Evolutionary conservation across 2,113 vertebrate genomes (phyloP).

Genomic region (Dissostichus mawsoni): DNA sequence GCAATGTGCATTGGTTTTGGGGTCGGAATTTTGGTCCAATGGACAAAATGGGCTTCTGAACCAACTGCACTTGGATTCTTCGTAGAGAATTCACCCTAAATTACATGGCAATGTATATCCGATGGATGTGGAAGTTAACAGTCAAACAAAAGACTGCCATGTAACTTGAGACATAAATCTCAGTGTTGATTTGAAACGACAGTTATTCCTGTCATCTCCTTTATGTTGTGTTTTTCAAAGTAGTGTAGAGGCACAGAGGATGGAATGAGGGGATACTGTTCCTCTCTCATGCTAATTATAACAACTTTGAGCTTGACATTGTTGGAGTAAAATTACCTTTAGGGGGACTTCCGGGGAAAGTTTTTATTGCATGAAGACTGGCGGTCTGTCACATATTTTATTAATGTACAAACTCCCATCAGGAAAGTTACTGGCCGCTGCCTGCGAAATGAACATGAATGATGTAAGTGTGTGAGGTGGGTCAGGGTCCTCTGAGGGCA

Average conservation of each 20-base stretch:
- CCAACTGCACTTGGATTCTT: too few species aligned
- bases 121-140: too few species aligned
- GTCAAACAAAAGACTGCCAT: background rate
- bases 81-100: too few species aligned
- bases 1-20: too few species aligned
- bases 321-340: slow-evolving; percentile 31
- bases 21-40: too few species aligned
- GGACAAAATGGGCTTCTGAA: too few species aligned
- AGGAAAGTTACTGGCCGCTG: slow-evolving; percentile 46
- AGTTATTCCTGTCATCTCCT: background rate
- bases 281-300: slow-evolving; percentile 26
- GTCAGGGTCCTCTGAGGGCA: slow-evolving; percentile 24
- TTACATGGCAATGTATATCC: too few species aligned
- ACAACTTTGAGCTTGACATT: slow-evolving; percentile 24
- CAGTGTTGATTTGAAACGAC: background rate
- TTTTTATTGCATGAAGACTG: background rate
- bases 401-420: slow-evolving; percentile 41
- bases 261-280: background rate
- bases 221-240: background rate
- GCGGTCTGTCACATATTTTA: background rate
- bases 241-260: background rate
- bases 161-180: background rate
- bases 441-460: slow-evolving; percentile 27
- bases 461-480: too few species aligned
- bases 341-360: slow-evolving; percentile 1